Evolutionary conservation across 2,888 invertebrate genomes (phyloP), one percentile per base, ranked within the genome.

Genomic region (Auanema sp.): DNA sequence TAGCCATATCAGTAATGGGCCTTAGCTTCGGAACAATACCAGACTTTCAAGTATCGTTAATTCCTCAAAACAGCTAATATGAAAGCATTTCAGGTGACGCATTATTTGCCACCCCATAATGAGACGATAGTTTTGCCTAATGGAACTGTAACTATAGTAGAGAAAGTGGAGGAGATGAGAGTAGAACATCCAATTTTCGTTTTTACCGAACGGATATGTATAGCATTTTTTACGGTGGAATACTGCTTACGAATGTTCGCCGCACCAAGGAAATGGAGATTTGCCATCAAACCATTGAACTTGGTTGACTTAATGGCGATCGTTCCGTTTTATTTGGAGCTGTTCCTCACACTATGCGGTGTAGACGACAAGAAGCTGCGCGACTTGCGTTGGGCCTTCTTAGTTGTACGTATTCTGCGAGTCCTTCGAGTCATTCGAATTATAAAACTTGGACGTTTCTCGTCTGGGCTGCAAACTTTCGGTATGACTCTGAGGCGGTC

Each of bases 141-240:
- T 61, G 82, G 82, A 62, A 76, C 77, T 10, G 79, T 75, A 21
- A 66, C 64, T 11, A 66, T 78, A n/a, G 69, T 79, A 11, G 75
- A 77, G 59, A 77, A 78, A 56, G 69, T 82, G 6, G 80, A 82
- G 60, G 70, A 75, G 53, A 78, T 79, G 76, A 64, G 77, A 64
- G 79, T 82, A 12, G 81, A 81, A 68, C 81, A 82, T 60, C 79
- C 82, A 5, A 77, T 79, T 11, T 82, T 82, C 64, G 82, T 83
- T n/a, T 83, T 83, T 61, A 83, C 82, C 1, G 82, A 82, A 66
- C 63, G 82, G 67, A 78, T 81, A 62, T 83, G 83, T 65, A 83
- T 83, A 33, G 80, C 80, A 50, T 83, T 80, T 68, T 83, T 83
- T 65, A 83, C 83, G 6, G 79, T 80, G 51, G 80, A 81, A 57